Conservation (phyloP, 2,888 invertebrate species). For the Drosophila monieri region DNA sequence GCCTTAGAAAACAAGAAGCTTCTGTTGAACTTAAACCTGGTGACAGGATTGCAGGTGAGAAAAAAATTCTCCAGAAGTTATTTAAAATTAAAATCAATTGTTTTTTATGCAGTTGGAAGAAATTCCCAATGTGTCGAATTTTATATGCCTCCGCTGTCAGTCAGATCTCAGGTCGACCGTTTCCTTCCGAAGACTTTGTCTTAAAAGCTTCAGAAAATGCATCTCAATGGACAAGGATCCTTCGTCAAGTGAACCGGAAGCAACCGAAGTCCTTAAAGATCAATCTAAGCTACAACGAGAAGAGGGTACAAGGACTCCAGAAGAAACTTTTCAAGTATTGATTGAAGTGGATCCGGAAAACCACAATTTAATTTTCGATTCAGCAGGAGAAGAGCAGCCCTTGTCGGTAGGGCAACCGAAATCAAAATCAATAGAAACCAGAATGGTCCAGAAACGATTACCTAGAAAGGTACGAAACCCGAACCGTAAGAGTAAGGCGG, state of each 20-base stretch:
- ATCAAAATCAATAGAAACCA: not conserved
- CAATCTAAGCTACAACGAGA: constrained; percentile 1
- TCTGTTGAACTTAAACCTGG: constrained; percentile 49
- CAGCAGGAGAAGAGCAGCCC: not conserved
- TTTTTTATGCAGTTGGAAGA: constrained; percentile 27
- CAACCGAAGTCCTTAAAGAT: not conserved
- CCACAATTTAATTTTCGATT: constrained; percentile 2
- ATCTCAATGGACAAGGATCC: constrained; percentile 10
- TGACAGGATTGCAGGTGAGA: constrained; percentile 56
- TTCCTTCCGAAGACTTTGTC: constrained; percentile 55
- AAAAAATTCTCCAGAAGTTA: not conserved
- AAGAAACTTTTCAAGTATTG: constrained; percentile 46
- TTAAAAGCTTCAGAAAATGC: constrained; percentile 61
- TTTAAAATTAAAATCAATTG: too few species aligned
- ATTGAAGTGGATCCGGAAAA: constrained; percentile 36
- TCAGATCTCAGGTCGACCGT: constrained; percentile 54
- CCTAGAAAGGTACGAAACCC: not conserved
- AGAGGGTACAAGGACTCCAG: constrained; percentile 30
- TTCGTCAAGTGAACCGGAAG: constrained; percentile 33
- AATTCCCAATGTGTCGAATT: constrained; percentile 32
- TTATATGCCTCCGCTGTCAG: constrained; percentile 60
- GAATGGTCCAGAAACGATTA: not conserved
- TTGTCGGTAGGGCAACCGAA: not conserved
- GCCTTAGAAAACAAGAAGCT: constrained; percentile 47
- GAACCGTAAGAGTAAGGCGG: constrained; percentile 20